Evolutionary conservation across 1,140 invertebrate species (phyloP), one percentile per base, ranked within the genome.

Genomic region (Musca domestica): DNA sequence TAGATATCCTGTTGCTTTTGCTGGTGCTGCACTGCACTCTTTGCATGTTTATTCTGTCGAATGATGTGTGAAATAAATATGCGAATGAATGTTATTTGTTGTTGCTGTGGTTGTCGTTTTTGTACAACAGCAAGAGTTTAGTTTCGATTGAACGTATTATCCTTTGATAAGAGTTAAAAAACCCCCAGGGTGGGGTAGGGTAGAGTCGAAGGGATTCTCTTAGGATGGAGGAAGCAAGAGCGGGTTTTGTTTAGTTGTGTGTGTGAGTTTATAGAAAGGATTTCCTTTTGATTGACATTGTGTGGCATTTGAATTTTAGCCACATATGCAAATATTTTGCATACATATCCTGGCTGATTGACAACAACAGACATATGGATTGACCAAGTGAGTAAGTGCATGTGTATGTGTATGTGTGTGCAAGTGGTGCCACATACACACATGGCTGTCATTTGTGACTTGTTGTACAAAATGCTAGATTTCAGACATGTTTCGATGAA

Each of bases 291-390:
- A 61, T 61, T 61, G 56, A 61, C 56, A 61, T 61, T 61, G 56
- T 61, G 56, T 61, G 56, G 56, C 56, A 41, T 61, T 61, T 61
- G 27, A 61, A 61, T 61, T 61, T 61, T 61, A 61, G 56, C 56
- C 56, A 61, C 56, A 61, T 61, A 61, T 61, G 56, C 56, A 61
- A 61, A 61, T 61, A 61, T 61, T 61, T 61, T 61, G 56, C 56
- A 61, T 61, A 20, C 56, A 61, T 61, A 61, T 61, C 56, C 56
- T 61, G 34, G 34, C 34, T 41, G 56, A 61, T 61, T 61, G 30
- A 61, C 30, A 61, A 61, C 56, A 61, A 41, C 19, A 41, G 34
- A 41, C 34, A 41, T 41, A 41, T 41, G 34, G 34, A 41, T 41
- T 41, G 34, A 12, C 34, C 34, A 30, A 4, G 27, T 3, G 27